These are phyloP conservation scores for Hyperoplus immaculatus DNA, from an alignment of 2,797 vertebrate genomes.

Conservation along the genomic window DNA sequence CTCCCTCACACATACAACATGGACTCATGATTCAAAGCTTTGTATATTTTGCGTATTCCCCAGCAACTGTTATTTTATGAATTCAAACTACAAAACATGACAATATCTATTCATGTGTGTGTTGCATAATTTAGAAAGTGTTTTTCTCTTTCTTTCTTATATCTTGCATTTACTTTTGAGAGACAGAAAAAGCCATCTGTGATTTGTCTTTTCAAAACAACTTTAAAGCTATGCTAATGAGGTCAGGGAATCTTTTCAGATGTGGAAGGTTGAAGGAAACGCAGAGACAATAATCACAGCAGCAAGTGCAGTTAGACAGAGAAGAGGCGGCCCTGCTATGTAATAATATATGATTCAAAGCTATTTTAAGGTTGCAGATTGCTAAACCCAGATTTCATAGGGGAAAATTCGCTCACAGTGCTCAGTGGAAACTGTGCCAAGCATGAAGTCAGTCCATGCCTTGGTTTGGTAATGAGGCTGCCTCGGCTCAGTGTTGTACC, in stretches of 20 bases:
- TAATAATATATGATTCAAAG: conserved; percentile 83
- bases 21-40: conserved; percentile 2
- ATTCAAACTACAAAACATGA: conserved; percentile 30
- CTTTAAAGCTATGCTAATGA: conserved; percentile 77
- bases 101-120: conserved; percentile 33
- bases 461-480: conserved; percentile 58
- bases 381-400: conserved; percentile 76
- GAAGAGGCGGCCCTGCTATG: conserved; percentile 59
- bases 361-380: conserved; percentile 79
- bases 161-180: conserved; percentile 50
- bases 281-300: conserved; percentile 69
- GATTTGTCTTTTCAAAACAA: conserved; percentile 47
- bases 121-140: conserved; percentile 42
- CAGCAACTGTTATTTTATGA: conserved; percentile 31
- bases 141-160: conserved; percentile 11
- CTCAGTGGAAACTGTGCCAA: conserved; percentile 68
- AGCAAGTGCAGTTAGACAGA: conserved; percentile 70
- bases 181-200: conserved; percentile 50
- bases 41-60: conserved; percentile 36
- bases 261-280: conserved; percentile 55
- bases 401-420: conserved; percentile 72
- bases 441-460: conserved; percentile 43
- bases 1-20: conserved; percentile 10
- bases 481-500: conserved; percentile 38
- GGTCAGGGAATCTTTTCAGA: conserved; percentile 56